Percentiles rank a stretch among this genome's conserved stretches.
phyloP scores from a whole-genome alignment of 2,113 vertebrate genomes.

The Argyrosomus japonicus region DNA sequence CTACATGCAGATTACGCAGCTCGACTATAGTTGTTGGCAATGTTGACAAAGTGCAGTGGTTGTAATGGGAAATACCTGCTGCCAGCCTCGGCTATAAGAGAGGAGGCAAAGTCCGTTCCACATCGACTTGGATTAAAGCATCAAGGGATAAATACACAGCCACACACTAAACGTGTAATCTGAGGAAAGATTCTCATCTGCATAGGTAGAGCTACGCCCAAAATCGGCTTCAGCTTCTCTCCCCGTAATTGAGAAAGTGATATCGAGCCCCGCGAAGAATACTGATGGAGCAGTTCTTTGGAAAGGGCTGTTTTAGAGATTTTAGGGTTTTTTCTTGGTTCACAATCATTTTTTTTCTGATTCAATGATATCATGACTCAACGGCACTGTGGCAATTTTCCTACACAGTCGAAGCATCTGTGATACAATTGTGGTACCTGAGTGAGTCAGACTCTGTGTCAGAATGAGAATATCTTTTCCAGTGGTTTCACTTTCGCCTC shows the following conservation, averaged over 20 bases:
- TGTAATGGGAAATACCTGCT: slow-evolving; percentile 38
- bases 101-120: slow-evolving; percentile 30
- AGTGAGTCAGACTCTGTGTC: slow-evolving; percentile 28
- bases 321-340: not conserved
- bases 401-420: not conserved
- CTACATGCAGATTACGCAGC: slow-evolving; percentile 57
- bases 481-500: slow-evolving; percentile 52
- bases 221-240: slow-evolving; percentile 14
- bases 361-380: not conserved
- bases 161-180: slow-evolving; percentile 62
- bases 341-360: not conserved
- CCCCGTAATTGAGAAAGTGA: not conserved
- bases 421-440: slow-evolving; percentile 15
- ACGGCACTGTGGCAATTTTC: not conserved
- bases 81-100: slow-evolving; percentile 6
- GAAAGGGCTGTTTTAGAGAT: not conserved
- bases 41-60: slow-evolving; percentile 41
- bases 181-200: slow-evolving; percentile 61
- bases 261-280: not conserved
- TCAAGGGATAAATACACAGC: slow-evolving; percentile 49
- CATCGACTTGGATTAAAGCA: slow-evolving; percentile 53
- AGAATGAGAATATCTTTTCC: slow-evolving; percentile 39
- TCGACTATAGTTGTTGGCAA: slow-evolving; percentile 34
- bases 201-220: slow-evolving; percentile 52
- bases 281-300: not conserved